Evolutionary conservation across 1,140 invertebrate species (phyloP), one percentile per base, ranked within the genome.

Genomic region (Eubasilissa regina): DNA sequence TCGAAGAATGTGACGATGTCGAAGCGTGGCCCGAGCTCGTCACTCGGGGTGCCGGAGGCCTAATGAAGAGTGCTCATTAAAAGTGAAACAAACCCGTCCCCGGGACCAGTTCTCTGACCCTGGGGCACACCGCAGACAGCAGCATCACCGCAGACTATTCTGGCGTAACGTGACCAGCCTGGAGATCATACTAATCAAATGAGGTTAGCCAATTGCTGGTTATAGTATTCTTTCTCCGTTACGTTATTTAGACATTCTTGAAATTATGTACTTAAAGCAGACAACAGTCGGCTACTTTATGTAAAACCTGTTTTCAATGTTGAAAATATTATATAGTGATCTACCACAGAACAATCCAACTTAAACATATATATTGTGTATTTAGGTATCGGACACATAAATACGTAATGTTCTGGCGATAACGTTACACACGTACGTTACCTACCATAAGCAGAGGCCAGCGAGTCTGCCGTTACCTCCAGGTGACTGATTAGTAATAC

Each of bases 41-140:
- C n/a, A n/a, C n/a, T 51, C 45, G 10, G 8, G 44, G 47, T 17
- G 47, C 66, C 66, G 19, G 66, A 25, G 66, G 66, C 47, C 66
- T 70, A 70, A 70, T 70, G 66, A 70, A 70, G 66, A 70, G 66
- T 70, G 66, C 66, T 70, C 48, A 70, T 70, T 70, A 70, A 70
- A 70, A 70, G 66, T 70, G 66, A 70, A 70, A 70, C 66, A 70
- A 66, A 51, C 66, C 47, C 12, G 66, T 70, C 66, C 35, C 43
- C 35, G 25, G 47, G 44, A 70, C 66, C 66, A 70, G 66, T 51
- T 70, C 13, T 35, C 25, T 35, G 25, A 35, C 58, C 60, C 60
- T 21, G 60, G 11, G 13, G 60, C 60, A 3, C 60, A 17, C 55
- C 15, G 9, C 55, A 19, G 17, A 15, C 55, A 58, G 10, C 43